phyloP scores from a whole-genome alignment of 2,888 invertebrate species.

The Lepeophtheirus nordmannii region DNA sequence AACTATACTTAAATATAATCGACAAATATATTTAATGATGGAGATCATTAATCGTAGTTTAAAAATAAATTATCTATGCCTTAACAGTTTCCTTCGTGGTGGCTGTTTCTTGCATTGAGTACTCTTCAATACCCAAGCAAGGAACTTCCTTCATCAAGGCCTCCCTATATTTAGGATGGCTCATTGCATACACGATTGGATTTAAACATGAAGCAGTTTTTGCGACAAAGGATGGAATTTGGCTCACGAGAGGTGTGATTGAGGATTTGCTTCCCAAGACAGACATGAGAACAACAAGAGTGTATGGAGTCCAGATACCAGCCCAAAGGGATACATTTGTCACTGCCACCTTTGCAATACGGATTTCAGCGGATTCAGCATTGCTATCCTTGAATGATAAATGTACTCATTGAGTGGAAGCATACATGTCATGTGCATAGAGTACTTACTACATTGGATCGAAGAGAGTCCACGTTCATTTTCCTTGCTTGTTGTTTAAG shows the following conservation, averaged over 20 bases:
- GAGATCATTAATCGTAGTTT: too few species aligned
- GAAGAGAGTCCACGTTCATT: conserved; percentile 15
- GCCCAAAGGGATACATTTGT: conserved; percentile 29
- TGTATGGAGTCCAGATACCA: conserved; percentile 32
- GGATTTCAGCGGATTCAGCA: conserved; percentile 26
- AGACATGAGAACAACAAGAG: conserved; percentile 30
- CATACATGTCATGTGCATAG: not conserved
- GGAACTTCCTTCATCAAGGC: not conserved
- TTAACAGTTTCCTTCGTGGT: conserved; percentile 18
- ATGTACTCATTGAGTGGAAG: not conserved
- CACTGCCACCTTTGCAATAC: conserved; percentile 28
- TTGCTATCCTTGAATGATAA: not conserved
- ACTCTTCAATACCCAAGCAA: conserved; percentile 10
- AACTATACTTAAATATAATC: too few species aligned
- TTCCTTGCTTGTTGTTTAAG: conserved; percentile 84
- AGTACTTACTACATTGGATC: conserved; percentile 6
- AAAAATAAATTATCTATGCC: not conserved
- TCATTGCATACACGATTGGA: conserved; percentile 27
- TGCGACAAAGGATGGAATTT: conserved; percentile 34
- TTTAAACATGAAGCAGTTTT: conserved; percentile 35
- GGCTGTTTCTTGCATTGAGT: not conserved
- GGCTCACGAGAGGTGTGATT: conserved; percentile 27
- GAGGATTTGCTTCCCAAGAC: conserved; percentile 28
- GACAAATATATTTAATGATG: too few species aligned
- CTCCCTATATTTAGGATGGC: conserved; percentile 30